These are phyloP conservation scores for Quadroppia sp. DNA, from an alignment of 2,888 invertebrate species.

Conservation along the genomic window DNA sequence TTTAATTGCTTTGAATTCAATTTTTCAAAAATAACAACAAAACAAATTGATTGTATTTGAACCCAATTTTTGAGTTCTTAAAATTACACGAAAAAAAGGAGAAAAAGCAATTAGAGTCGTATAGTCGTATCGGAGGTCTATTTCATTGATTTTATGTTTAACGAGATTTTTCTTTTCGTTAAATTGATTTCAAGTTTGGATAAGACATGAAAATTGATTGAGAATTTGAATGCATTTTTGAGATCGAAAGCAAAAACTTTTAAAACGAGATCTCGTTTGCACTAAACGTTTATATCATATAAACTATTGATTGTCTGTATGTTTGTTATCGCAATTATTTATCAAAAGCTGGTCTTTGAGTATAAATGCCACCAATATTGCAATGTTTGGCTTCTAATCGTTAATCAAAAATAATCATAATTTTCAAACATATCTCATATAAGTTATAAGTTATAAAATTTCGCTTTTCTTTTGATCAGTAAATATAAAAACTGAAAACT, in stretches of 20 bases:
- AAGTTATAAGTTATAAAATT: not conserved
- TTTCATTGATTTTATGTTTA: conserved; percentile 3
- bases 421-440: not conserved
- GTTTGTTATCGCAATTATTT: conserved; percentile 23
- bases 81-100: not conserved
- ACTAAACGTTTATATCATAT: not conserved
- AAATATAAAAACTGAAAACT: not conserved
- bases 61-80: not conserved
- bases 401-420: conserved; percentile 20
- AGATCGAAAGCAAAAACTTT: not conserved
- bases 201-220: conserved; percentile 17
- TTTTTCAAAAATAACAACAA: conserved; percentile 8
- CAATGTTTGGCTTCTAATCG: conserved; percentile 24
- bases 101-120: conserved; percentile 15
- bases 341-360: conserved; percentile 22
- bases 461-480: not conserved
- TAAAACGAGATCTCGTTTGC: not conserved
- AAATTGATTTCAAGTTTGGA: conserved; percentile 3
- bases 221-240: not conserved
- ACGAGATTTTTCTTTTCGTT: conserved; percentile 7
- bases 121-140: not conserved
- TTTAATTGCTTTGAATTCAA: conserved; percentile 14
- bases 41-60: conserved; percentile 15
- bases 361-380: conserved; percentile 30
- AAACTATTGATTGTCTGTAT: not conserved